Percentiles rank a stretch among this genome's conserved stretches.
Conservation (phyloP, 2,888 invertebrate species). For the Andricus curvator region DNA sequence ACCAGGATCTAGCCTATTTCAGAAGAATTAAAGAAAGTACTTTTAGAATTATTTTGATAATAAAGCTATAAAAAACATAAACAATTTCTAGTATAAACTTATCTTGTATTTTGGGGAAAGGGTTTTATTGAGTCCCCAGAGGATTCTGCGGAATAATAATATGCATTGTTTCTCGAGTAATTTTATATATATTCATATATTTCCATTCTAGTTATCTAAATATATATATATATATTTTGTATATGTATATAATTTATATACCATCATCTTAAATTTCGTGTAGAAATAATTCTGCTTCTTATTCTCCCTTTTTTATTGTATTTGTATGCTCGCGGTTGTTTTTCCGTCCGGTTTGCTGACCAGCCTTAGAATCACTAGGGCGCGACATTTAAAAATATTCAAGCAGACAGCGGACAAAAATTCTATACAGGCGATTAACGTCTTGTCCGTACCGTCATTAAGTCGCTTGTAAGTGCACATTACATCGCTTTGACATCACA, state of each 20-base stretch:
- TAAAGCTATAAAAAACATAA: too few relatives aligned
- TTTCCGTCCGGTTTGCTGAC: slow-evolving; percentile 61
- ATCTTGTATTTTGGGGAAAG: background rate
- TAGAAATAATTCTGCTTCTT: slow-evolving; percentile 71
- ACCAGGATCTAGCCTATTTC: too few relatives aligned
- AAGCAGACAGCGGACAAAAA: slow-evolving; percentile 61
- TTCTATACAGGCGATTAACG: slow-evolving; percentile 57
- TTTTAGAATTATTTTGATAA: too few relatives aligned
- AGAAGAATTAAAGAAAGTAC: too few relatives aligned
- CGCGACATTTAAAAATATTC: slow-evolving; percentile 61
- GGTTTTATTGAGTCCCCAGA: background rate
- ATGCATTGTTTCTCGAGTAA: background rate
- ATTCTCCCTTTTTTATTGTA: slow-evolving; percentile 63
- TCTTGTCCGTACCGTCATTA: slow-evolving; percentile 53
- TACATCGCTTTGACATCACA: slow-evolving; percentile 64
- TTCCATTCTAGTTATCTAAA: slow-evolving; percentile 73
- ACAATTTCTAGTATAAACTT: too few relatives aligned
- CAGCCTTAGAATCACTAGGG: slow-evolving; percentile 48
- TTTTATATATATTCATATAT: slow-evolving; percentile 64
- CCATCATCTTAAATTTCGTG: slow-evolving; percentile 68
- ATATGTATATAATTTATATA: slow-evolving; percentile 66
- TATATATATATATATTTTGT: slow-evolving; percentile 67
- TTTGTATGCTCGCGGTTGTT: slow-evolving; percentile 63
- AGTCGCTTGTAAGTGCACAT: slow-evolving; percentile 61
- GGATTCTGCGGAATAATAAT: background rate